Percentiles rank a stretch among this genome's conserved stretches.
phyloP scores from a whole-genome alignment of 2,113 vertebrate species.

The Sturnira hondurensis region DNA sequence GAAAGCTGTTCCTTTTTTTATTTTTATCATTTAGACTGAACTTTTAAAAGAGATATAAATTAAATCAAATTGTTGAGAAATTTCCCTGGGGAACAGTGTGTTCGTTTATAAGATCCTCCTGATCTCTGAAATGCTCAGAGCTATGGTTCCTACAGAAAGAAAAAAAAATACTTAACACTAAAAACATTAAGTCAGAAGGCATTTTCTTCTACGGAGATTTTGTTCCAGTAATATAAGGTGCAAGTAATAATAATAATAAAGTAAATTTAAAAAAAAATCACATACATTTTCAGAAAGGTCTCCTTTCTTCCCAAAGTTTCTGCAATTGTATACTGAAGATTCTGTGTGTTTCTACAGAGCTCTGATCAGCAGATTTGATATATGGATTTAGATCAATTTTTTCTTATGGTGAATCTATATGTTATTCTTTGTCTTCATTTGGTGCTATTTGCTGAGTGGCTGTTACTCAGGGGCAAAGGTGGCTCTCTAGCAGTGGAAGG shows the following conservation, averaged over 20 bases:
- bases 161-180: conserved; percentile 15
- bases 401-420: conserved; percentile 88
- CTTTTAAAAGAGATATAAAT: conserved; percentile 70
- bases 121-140: conserved; percentile 38
- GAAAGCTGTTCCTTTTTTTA: conserved; percentile 58
- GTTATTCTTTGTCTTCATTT: conserved; percentile 88
- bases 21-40: conserved; percentile 69
- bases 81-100: conserved; percentile 69
- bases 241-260: neutral
- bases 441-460: conserved; percentile 90
- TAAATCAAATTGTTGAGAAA: conserved; percentile 75
- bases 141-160: conserved; percentile 33
- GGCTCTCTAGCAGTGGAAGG: conserved; percentile 82
- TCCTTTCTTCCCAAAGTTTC: conserved; percentile 66
- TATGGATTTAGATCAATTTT: conserved; percentile 87
- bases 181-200: conserved; percentile 34
- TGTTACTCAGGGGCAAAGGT: conserved; percentile 90
- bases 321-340: conserved; percentile 69
- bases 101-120: conserved; percentile 68
- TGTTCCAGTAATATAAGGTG: neutral
- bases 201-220: conserved; percentile 44
- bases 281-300: conserved; percentile 6
- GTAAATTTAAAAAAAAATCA: neutral
- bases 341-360: conserved; percentile 72
- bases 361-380: conserved; percentile 90